Evolutionary conservation across 2,113 vertebrate genomes (phyloP), one percentile per base, ranked within the genome.

Genomic region (Phalacrocorax brasilianus): DNA sequence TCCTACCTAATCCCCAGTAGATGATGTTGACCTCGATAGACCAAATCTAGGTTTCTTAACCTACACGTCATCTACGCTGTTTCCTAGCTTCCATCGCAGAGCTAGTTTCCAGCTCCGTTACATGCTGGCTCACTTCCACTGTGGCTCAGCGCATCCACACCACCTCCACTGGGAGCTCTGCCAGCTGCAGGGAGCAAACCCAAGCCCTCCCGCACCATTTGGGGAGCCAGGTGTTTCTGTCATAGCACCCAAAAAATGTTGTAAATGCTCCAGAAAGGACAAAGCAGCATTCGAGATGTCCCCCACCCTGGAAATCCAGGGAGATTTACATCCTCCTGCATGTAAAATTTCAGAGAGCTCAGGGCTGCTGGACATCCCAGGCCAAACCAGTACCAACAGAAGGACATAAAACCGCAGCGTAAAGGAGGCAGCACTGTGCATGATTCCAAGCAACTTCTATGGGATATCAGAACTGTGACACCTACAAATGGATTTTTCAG

Each of bases 401-500:
- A 95, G 24, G 73, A 3, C 17, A 22, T n/a, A 71, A 52, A 65
- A 23, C 26, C 28, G 15, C 72, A 63, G 23, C 13, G 2, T 33
- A 45, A 88, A 81, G 38, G 47, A 74, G 62, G 65, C 30, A 58
- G 35, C 28, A 6, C 66, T 42, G 24, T 50, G 33, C 47, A 79
- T 40, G 42, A 58, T 45, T 40, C 58, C 77, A 88, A 71, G 55
- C 21, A 58, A 30, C 5, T 62, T 96, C 71, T 66, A 40, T 91
- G 38, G 19, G 33, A 26, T 24, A 63, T 35, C 30, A 63, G 13
- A 16, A 12, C 38, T 86, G n/a, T 50, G 85, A 58, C 14, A 8
- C 45, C n/a, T 12, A 62, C 35, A 93, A 91, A 95, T 49, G 82
- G 82, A 93, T 92, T 96, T 96, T 91, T 91, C 67, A 40, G 56